Evolutionary conservation across 1,140 invertebrate genomes (phyloP).

Genomic region (Lepidurus arcticus): DNA sequence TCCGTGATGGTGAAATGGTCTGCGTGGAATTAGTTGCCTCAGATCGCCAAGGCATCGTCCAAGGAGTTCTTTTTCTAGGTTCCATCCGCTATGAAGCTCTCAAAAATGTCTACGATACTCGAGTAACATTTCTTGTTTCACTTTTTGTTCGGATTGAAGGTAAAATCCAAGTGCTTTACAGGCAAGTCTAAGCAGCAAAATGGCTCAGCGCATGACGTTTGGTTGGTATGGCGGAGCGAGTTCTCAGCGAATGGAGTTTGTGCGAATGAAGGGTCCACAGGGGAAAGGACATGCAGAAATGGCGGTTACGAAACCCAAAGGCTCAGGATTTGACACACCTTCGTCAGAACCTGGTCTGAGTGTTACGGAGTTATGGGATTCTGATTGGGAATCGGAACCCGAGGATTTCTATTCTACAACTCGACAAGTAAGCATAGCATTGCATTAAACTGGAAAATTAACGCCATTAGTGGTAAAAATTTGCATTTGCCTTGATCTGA

Average conservation of each 20-base stretch:
- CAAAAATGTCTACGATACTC: conserved; percentile 91
- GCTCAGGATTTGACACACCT: conserved; percentile 84
- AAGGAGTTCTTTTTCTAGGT: conserved; percentile 91
- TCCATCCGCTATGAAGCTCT: conserved; percentile 95
- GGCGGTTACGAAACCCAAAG: conserved; percentile 88
- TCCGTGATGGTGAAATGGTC: conserved; percentile 96
- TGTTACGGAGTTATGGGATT: conserved; percentile 76
- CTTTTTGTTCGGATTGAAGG: no score
- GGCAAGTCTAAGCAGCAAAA: conserved; percentile 87
- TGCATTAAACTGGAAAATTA: background rate
- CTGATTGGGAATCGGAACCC: conserved; percentile 76
- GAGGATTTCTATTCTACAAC: conserved; percentile 62
- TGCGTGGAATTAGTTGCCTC: conserved; percentile 93
- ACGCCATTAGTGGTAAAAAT: background rate
- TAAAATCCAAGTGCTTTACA: conserved; percentile 51
- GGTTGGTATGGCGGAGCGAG: conserved; percentile 73
- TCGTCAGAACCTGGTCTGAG: conserved; percentile 84
- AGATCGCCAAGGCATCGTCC: conserved; percentile 71
- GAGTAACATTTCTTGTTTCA: conserved; percentile 57
- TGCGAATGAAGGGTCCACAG: conserved; percentile 92
- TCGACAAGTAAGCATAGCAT: background rate
- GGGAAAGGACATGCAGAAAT: conserved; percentile 97
- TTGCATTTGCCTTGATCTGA: conserved; percentile 29
- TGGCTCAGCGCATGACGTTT: conserved; percentile 93
- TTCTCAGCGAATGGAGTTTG: conserved; percentile 88